Conservation (phyloP, 2,113 vertebrate species). For the Datnioides undecimradiatus region DNA sequence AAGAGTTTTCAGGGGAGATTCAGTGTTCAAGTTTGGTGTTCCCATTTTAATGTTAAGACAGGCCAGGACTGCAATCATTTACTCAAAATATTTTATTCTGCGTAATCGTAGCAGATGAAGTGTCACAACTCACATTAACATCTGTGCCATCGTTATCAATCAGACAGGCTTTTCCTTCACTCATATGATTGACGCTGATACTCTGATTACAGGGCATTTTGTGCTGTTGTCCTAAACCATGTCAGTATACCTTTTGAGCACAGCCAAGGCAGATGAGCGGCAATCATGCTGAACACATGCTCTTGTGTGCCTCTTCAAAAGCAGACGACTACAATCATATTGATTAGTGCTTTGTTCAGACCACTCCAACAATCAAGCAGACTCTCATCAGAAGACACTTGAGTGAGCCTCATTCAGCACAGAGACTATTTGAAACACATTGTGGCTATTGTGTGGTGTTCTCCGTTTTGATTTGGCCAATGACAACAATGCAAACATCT, state of each 20-base stretch:
- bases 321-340: constrained; percentile 77
- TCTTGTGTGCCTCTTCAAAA: constrained; percentile 70
- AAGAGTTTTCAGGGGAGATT: constrained; percentile 16
- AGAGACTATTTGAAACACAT: constrained; percentile 60
- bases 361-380: constrained; percentile 79
- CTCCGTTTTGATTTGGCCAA: constrained; percentile 56
- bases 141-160: constrained; percentile 36
- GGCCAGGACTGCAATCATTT: constrained; percentile 29
- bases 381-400: constrained; percentile 68
- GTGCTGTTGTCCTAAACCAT: constrained; percentile 54
- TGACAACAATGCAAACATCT: constrained; percentile 55
- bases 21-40: constrained; percentile 26
- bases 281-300: constrained; percentile 74
- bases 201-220: constrained; percentile 60
- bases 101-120: constrained; percentile 31
- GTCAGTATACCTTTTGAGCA: constrained; percentile 62
- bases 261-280: constrained; percentile 55
- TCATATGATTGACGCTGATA: constrained; percentile 25
- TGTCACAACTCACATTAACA: constrained; percentile 25
- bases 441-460: constrained; percentile 36
- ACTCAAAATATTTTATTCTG: constrained; percentile 34
- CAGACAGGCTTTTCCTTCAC: constrained; percentile 33
- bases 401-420: constrained; percentile 50
- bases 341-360: constrained; percentile 77
- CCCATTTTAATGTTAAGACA: constrained; percentile 11